These are phyloP conservation scores for Brachyopa scutellaris DNA, from an alignment of 2,888 invertebrate genomes.

Conservation along the genomic window DNA sequence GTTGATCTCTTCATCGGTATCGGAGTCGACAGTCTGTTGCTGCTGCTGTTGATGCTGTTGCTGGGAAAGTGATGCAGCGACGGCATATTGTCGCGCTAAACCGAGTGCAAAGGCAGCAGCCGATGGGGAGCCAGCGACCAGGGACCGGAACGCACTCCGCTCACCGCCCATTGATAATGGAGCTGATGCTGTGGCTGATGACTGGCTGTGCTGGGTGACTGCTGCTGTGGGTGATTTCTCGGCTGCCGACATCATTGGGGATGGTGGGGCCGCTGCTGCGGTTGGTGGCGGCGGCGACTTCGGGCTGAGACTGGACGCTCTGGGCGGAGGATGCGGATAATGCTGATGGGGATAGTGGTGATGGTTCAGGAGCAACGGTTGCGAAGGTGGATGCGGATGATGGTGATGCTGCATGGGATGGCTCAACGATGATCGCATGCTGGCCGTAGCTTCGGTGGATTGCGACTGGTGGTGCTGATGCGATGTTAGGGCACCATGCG, in stretches of 20 bases:
- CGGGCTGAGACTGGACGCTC: constrained; percentile 63
- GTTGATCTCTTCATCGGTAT: constrained; percentile 89
- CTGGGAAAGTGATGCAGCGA: constrained; percentile 80
- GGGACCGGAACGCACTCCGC: constrained; percentile 93
- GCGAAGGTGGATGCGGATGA: constrained; percentile 78
- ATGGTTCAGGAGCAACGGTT: constrained; percentile 58
- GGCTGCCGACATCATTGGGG: constrained; percentile 43
- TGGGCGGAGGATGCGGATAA: constrained; percentile 62
- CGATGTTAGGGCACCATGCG: constrained; percentile 56
- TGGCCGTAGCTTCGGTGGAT: constrained; percentile 70
- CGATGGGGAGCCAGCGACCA: constrained; percentile 86
- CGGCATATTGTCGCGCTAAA: constrained; percentile 79
- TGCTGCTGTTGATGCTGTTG: constrained; percentile 74
- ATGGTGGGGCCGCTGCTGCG: constrained; percentile 82
- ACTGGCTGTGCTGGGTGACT: constrained; percentile 74
- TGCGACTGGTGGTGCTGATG: constrained; percentile 39
- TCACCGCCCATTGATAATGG: constrained; percentile 91
- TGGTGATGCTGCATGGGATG: constrained; percentile 76
- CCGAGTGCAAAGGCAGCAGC: constrained; percentile 84
- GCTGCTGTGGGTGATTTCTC: constrained; percentile 74
- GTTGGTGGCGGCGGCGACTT: constrained; percentile 80
- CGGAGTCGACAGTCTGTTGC: constrained; percentile 76
- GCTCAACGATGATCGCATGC: constrained; percentile 75
- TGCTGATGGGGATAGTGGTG: constrained; percentile 66
- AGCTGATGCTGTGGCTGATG: constrained; percentile 78